Conservation (phyloP, 2,888 invertebrate species). For the Scaptomyza cyrtandrae region DNA sequence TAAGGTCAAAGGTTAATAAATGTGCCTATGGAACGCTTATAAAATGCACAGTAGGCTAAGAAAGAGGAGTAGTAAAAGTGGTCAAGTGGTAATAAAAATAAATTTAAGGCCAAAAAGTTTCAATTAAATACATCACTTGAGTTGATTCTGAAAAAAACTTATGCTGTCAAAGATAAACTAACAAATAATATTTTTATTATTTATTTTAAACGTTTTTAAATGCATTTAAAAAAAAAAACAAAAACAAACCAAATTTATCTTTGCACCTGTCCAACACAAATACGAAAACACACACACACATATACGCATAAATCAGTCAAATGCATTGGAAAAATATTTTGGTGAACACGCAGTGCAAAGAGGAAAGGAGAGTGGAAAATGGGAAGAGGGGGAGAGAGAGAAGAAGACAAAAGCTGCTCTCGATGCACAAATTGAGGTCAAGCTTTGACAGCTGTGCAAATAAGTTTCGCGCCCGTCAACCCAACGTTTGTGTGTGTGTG, state of each 20-base stretch:
- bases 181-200: slow-evolving; percentile 37
- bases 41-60: neutral
- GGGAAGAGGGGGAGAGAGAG: neutral
- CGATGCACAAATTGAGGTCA: slow-evolving; percentile 64
- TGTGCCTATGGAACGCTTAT: too few species aligned
- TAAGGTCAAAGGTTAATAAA: slow-evolving; percentile 37
- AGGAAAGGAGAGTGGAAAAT: too few species aligned
- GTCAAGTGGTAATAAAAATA: neutral
- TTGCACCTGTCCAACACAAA: slow-evolving; percentile 62
- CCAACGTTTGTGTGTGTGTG: slow-evolving; percentile 15
- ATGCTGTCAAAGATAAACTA: slow-evolving; percentile 27
- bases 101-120: neutral
- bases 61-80: neutral
- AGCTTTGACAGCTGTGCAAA: slow-evolving; percentile 79
- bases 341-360: neutral
- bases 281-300: slow-evolving; percentile 24
- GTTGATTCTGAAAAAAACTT: slow-evolving; percentile 1
- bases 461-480: slow-evolving; percentile 62
- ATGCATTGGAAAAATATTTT: slow-evolving; percentile 64
- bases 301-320: slow-evolving; percentile 71
- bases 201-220: slow-evolving; percentile 13
- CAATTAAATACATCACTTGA: slow-evolving; percentile 7
- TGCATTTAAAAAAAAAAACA: slow-evolving; percentile 8
- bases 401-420: slow-evolving; percentile 47
- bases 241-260: slow-evolving; percentile 40